Percentiles rank a stretch among this genome's conserved stretches.
These are phyloP conservation scores for Maniola hyperantus DNA, from an alignment of 2,888 invertebrate species.

Conservation along the genomic window DNA sequence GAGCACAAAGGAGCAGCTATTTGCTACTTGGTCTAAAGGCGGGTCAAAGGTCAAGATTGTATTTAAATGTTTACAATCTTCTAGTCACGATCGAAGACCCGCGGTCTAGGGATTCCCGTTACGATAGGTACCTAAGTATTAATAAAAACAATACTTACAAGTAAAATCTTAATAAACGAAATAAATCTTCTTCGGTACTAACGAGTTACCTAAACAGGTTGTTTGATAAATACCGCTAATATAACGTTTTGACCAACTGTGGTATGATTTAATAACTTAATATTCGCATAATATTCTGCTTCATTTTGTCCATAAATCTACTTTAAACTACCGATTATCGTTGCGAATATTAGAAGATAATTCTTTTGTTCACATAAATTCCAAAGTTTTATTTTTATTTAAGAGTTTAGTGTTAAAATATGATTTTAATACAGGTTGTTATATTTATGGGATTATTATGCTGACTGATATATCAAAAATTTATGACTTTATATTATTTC, in stretches of 20 bases:
- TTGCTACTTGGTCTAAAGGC: not conserved
- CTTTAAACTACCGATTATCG: constrained; percentile 16
- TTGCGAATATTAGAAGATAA: constrained; percentile 17
- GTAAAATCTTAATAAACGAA: too few relatives aligned
- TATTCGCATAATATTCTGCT: constrained; percentile 18
- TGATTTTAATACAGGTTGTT: not conserved
- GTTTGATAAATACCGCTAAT: too few relatives aligned
- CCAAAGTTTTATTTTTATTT: not conserved
- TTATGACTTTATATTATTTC: too few relatives aligned
- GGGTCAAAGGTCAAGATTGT: not conserved
- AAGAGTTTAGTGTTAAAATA: not conserved
- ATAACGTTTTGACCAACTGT: constrained; percentile 25
- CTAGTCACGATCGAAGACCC: not conserved
- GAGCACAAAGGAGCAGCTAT: not conserved
- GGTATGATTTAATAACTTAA: constrained; percentile 27
- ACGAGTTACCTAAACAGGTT: too few relatives aligned
- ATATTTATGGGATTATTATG: not conserved
- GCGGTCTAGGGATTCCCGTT: not conserved
- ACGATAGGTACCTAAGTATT: too few relatives aligned
- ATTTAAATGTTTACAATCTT: constrained; percentile 1
- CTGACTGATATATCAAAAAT: too few relatives aligned
- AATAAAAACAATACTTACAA: too few relatives aligned
- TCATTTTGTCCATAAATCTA: constrained; percentile 19
- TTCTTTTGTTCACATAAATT: constrained; percentile 12
- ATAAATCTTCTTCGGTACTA: too few relatives aligned